Conservation (phyloP, 2,888 invertebrate genomes). For the Sphecodes monilicornis region DNA sequence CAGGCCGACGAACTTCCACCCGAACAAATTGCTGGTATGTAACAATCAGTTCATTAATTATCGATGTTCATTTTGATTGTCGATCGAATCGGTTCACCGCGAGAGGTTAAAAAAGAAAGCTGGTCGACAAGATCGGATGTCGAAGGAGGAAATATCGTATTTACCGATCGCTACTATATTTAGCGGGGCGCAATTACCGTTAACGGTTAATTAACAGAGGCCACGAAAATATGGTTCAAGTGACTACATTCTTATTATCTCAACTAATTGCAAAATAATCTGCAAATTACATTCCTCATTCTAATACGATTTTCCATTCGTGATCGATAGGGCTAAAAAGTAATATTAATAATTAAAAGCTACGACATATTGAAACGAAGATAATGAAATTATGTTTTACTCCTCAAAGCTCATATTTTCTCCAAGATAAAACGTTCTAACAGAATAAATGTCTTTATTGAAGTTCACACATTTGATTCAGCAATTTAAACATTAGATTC, state of each 20-base stretch:
- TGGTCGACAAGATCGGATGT: slow-evolving; percentile 34
- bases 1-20: slow-evolving; percentile 96
- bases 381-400: too few relatives aligned
- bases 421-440: too few relatives aligned
- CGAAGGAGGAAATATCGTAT: slow-evolving; percentile 22
- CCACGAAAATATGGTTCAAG: neutral
- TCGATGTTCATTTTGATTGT: too few relatives aligned
- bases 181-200: neutral
- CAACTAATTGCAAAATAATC: neutral
- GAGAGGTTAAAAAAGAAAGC: slow-evolving; percentile 15
- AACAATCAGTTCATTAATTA: slow-evolving; percentile 20
- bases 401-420: too few relatives aligned
- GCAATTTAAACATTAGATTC: too few relatives aligned
- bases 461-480: too few relatives aligned
- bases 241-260: neutral
- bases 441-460: too few relatives aligned
- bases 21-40: slow-evolving; percentile 96
- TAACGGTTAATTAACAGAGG: neutral
- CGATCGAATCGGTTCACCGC: neutral
- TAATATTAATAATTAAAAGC: neutral
- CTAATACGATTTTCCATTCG: neutral
- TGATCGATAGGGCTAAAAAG: neutral
- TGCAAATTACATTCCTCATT: neutral
- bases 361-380: too few relatives aligned
- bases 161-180: slow-evolving; percentile 30